Conservation (phyloP, 2,888 invertebrate genomes). For the Meandrusa payeni region DNA sequence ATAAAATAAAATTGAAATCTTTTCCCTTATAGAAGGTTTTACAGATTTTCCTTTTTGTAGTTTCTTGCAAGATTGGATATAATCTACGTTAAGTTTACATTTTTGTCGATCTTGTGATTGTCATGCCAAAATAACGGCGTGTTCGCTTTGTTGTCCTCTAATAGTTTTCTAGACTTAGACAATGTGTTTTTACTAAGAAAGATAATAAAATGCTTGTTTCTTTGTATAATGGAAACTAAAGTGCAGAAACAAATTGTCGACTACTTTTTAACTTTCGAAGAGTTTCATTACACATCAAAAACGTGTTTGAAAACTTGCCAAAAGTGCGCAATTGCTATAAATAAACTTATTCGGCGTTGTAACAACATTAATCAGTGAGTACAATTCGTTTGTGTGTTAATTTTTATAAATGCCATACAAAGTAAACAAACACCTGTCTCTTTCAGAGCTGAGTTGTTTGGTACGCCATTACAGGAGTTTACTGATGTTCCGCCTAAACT, state of each 20-base stretch:
- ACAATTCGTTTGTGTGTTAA: not conserved
- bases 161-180: too few species aligned
- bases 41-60: too few species aligned
- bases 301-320: slow-evolving; percentile 73
- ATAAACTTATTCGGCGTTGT: slow-evolving; percentile 76
- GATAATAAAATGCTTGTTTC: slow-evolving; percentile 28
- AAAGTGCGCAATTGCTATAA: slow-evolving; percentile 71
- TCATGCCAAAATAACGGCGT: too few species aligned
- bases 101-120: too few species aligned
- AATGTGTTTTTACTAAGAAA: too few species aligned
- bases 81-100: too few species aligned
- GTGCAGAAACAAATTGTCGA: slow-evolving; percentile 76
- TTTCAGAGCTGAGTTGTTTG: slow-evolving; percentile 65
- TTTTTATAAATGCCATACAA: too few species aligned
- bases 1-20: too few species aligned
- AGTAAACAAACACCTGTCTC: too few species aligned
- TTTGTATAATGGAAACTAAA: slow-evolving; percentile 64
- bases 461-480: slow-evolving; percentile 69
- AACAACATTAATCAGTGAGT: slow-evolving; percentile 72
- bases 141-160: too few species aligned
- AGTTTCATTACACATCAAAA: slow-evolving; percentile 68
- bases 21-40: too few species aligned
- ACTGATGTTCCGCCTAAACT: slow-evolving; percentile 60
- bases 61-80: too few species aligned
- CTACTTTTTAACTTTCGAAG: slow-evolving; percentile 75